phyloP scores from a whole-genome alignment of 1,140 invertebrate species.

The Scaptomyza pallida region DNA sequence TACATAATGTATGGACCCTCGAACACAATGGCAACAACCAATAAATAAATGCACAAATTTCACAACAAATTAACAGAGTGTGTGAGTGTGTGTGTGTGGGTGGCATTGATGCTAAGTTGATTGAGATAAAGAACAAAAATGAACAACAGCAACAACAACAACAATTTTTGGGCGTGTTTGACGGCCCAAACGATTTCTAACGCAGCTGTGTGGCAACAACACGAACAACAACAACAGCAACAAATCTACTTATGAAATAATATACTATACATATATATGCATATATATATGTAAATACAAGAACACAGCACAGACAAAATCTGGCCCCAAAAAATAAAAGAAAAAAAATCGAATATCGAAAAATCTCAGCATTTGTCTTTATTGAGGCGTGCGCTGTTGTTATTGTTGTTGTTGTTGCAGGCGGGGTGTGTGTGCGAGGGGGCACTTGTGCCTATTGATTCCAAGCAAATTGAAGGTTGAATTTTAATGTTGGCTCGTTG shows the following conservation, averaged over 20 bases:
- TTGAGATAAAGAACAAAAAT: slow-evolving; percentile 8
- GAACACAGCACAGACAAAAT: slow-evolving; percentile 31
- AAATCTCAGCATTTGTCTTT: slow-evolving; percentile 45
- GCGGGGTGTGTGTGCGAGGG: slow-evolving; percentile 27
- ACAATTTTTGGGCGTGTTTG: slow-evolving; percentile 19
- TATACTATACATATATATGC: not conserved
- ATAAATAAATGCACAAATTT: slow-evolving; percentile 70
- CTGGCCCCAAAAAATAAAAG: slow-evolving; percentile 12
- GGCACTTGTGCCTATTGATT: slow-evolving; percentile 67
- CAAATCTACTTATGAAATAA: slow-evolving; percentile 21
- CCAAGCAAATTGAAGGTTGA: slow-evolving; percentile 67
- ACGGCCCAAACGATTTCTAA: slow-evolving; percentile 36
- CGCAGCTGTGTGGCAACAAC: slow-evolving; percentile 53
- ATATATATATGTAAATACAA: slow-evolving; percentile 5
- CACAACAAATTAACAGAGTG: slow-evolving; percentile 60
- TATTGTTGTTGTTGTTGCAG: slow-evolving; percentile 17
- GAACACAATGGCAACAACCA: slow-evolving; percentile 13
- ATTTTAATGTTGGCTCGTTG: slow-evolving; percentile 57
- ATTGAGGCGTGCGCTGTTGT: slow-evolving; percentile 20
- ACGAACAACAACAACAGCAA: slow-evolving; percentile 7
- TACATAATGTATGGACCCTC: not conserved
- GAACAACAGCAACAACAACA: slow-evolving; percentile 7
- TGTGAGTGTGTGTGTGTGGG: slow-evolving; percentile 5
- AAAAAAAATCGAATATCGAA: slow-evolving; percentile 5
- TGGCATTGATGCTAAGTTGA: not conserved